Conservation (phyloP, 2,113 vertebrate species). For the Dasyprocta punctata region DNA sequence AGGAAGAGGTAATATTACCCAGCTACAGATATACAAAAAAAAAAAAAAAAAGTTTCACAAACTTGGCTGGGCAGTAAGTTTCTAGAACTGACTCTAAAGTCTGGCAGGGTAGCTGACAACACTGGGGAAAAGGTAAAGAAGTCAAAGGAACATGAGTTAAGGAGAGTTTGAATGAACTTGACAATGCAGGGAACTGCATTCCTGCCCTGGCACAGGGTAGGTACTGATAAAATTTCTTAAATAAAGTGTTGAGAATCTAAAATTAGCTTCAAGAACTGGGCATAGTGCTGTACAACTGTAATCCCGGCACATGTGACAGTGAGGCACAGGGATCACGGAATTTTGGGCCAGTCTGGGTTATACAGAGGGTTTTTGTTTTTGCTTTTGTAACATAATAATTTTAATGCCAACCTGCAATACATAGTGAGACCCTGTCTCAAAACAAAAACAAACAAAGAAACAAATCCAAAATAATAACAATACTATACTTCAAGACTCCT, state of each 20-base stretch:
- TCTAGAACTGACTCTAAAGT: not conserved
- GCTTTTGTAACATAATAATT: not conserved
- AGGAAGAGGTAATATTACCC: not conserved
- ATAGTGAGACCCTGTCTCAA: not conserved
- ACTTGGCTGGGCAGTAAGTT: not conserved
- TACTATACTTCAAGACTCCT: not conserved
- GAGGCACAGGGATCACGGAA: not conserved
- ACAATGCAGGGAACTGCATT: not conserved
- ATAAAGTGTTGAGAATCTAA: not conserved
- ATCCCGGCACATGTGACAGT: not conserved
- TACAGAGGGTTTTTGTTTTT: not conserved
- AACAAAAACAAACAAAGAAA: too few species aligned
- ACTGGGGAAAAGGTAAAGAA: slow-evolving; percentile 10
- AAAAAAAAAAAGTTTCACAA: not conserved
- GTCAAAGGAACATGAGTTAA: not conserved
- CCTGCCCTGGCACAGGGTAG: not conserved
- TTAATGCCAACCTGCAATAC: not conserved
- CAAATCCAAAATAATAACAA: not conserved
- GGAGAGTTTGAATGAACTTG: not conserved
- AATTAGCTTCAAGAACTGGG: not conserved
- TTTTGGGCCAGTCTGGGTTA: not conserved
- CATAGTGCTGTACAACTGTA: not conserved
- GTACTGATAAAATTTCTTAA: not conserved
- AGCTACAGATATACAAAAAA: fast-evolving
- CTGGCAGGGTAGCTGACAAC: fast-evolving